Evolutionary conservation across 2,888 invertebrate genomes (phyloP), one percentile per base, ranked within the genome.

Genomic region (Xanthia icteritia): DNA sequence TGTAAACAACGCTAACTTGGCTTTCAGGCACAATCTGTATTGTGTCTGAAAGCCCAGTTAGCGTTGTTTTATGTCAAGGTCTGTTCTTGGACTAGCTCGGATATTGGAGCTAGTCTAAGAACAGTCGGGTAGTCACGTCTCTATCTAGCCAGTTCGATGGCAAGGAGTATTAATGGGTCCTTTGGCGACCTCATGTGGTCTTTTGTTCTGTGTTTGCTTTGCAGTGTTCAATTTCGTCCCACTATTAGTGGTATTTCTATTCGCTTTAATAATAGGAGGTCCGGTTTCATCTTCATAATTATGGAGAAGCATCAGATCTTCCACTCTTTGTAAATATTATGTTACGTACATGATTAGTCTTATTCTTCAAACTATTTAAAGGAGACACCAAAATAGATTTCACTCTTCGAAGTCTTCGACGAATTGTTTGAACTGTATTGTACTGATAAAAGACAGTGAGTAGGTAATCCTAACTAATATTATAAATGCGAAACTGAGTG

Each of bases 151-250:
- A 9, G 45, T 51, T 56, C 48, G 76, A 73, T 73, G 71, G 31
- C 39, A 13, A 67, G 66, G 39, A 66, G 36, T 61, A 64, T 73
- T 69, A 76, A 75, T 81, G 73, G 77, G 4, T 66, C 20, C 68
- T 42, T 48, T 23, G 23, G 20, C 42, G 45, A 45, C 23, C 27
- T 31, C 70, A 36, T 42, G 5, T 36, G 8, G n/a, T 39, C 36
- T 39, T 42, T 73, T 27, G 63, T 79, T 51, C 36, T 54, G 42
- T 39, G 51, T 48, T 56, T 45, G 31, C 4, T 31, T 58, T 51
- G 31, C 42, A 17, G 13, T 58, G 36, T 60, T 27, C 15, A 27
- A 23, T 82, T 82, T 67, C 8, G 42, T 51, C 15, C 13, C 56
- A 56, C n/a, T 56, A n/a, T n/a, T 1, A 48, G 42, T 66, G 17